These are phyloP conservation scores for Oreocharis arfaki DNA, from an alignment of 2,113 vertebrate species.

Conservation along the genomic window DNA sequence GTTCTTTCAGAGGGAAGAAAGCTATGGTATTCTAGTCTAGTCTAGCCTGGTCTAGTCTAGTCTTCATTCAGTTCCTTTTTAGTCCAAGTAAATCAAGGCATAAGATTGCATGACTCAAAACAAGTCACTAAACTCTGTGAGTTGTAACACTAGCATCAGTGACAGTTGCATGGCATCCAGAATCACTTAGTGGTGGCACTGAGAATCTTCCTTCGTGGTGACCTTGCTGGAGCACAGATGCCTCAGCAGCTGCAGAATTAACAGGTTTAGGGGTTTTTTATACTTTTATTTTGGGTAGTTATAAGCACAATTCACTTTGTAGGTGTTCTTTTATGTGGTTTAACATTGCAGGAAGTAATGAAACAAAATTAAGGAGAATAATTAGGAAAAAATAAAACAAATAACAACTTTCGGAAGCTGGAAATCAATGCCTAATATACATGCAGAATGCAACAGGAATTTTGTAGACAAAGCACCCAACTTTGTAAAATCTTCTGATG, in stretches of 20 bases:
- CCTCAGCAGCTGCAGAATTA: not conserved
- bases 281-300: not conserved
- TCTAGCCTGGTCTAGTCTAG: fast-evolving
- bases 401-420: not conserved
- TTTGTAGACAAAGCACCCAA: not conserved
- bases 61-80: not conserved
- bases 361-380: conserved; percentile 2
- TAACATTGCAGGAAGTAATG: not conserved
- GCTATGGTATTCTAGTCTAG: not conserved
- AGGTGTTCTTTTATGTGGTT: not conserved
- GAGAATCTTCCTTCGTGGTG: not conserved
- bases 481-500: not conserved
- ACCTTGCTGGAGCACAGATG: not conserved
- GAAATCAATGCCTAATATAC: not conserved
- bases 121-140: not conserved
- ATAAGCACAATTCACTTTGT: not conserved
- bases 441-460: not conserved
- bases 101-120: not conserved
- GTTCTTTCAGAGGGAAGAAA: not conserved
- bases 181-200: not conserved
- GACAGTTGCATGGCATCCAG: not conserved
- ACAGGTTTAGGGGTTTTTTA: not conserved
- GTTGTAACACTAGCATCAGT: not conserved
- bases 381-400: conserved; percentile 24
- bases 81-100: not conserved